A percentile compares a stretch with the other conserved stretches of the same genome.
These are phyloP conservation scores for Stenchaetothrips biformis DNA, from an alignment of 2,888 invertebrate genomes.

Conservation along the genomic window DNA sequence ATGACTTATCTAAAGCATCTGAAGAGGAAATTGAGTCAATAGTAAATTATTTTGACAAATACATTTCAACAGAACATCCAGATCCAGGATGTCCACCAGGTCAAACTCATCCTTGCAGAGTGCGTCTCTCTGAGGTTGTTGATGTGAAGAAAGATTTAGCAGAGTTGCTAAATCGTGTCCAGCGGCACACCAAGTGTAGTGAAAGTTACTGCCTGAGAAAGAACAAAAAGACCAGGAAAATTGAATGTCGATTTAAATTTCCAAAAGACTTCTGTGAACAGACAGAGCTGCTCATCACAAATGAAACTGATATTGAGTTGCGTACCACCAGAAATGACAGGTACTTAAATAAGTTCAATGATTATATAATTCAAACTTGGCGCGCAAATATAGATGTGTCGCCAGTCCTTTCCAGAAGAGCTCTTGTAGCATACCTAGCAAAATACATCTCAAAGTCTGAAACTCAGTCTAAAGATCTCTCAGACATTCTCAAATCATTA, in stretches of 20 bases:
- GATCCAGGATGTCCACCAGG: constrained; percentile 27
- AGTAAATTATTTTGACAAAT: constrained; percentile 29
- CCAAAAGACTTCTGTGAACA: constrained; percentile 27
- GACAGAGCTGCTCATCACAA: not conserved
- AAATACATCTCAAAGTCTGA: constrained; percentile 33
- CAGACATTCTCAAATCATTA: not conserved
- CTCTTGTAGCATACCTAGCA: constrained; percentile 33
- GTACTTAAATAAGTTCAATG: constrained; percentile 29
- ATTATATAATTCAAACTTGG: constrained; percentile 32
- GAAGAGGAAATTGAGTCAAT: constrained; percentile 18
- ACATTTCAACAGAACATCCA: constrained; percentile 33
- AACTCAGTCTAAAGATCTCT: not conserved
- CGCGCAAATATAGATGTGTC: constrained; percentile 33
- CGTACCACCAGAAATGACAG: constrained; percentile 31
- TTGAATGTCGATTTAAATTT: constrained; percentile 32
- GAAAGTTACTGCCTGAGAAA: constrained; percentile 30
- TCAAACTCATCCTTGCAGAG: constrained; percentile 31
- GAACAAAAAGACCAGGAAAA: constrained; percentile 15
- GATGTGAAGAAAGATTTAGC: constrained; percentile 5
- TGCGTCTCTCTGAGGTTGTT: not conserved
- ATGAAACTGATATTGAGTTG: not conserved
- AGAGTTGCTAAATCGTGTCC: constrained; percentile 27
- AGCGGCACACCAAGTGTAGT: constrained; percentile 30
- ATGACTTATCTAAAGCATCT: constrained; percentile 12
- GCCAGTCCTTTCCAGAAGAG: constrained; percentile 4